phyloP scores from a whole-genome alignment of 2,888 invertebrate species.

The Serrognathus titanus region DNA sequence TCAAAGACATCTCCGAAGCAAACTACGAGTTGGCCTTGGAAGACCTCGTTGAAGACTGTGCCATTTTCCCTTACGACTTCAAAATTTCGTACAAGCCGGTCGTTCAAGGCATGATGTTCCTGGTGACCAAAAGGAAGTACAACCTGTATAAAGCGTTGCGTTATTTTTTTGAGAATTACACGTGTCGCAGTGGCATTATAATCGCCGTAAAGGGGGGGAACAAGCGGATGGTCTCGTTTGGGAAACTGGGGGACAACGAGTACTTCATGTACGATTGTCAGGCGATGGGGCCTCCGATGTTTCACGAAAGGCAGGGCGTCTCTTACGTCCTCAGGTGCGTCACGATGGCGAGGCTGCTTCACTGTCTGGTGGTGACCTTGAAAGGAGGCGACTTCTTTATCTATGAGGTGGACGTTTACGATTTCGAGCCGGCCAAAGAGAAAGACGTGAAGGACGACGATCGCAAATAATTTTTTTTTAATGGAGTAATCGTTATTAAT shows the following conservation, averaged over 20 bases:
- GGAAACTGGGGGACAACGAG: slow-evolving; percentile 48
- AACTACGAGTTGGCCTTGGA: slow-evolving; percentile 59
- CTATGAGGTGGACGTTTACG: slow-evolving; percentile 39
- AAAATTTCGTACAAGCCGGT: slow-evolving; percentile 55
- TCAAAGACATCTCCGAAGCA: slow-evolving; percentile 47
- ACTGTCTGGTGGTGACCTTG: slow-evolving; percentile 61
- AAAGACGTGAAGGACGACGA: not conserved
- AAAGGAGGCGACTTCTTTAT: slow-evolving; percentile 48
- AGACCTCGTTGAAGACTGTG: slow-evolving; percentile 55
- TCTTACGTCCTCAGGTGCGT: slow-evolving; percentile 59
- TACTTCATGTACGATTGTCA: slow-evolving; percentile 69
- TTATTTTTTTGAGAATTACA: slow-evolving; percentile 56
- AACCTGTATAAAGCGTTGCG: slow-evolving; percentile 61
- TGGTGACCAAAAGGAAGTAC: slow-evolving; percentile 54
- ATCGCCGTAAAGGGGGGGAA: slow-evolving; percentile 53
- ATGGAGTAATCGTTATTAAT: too few species aligned
- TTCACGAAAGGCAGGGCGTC: slow-evolving; percentile 52
- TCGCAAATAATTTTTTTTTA: not conserved
- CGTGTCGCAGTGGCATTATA: slow-evolving; percentile 55
- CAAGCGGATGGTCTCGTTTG: slow-evolving; percentile 42
- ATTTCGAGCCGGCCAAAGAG: slow-evolving; percentile 31
- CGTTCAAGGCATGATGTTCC: slow-evolving; percentile 62
- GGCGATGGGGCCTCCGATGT: slow-evolving; percentile 59
- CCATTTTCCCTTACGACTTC: slow-evolving; percentile 58
- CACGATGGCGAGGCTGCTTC: slow-evolving; percentile 56